These are phyloP conservation scores for Andrena dorsata DNA, from an alignment of 2,888 invertebrate species.

Conservation along the genomic window DNA sequence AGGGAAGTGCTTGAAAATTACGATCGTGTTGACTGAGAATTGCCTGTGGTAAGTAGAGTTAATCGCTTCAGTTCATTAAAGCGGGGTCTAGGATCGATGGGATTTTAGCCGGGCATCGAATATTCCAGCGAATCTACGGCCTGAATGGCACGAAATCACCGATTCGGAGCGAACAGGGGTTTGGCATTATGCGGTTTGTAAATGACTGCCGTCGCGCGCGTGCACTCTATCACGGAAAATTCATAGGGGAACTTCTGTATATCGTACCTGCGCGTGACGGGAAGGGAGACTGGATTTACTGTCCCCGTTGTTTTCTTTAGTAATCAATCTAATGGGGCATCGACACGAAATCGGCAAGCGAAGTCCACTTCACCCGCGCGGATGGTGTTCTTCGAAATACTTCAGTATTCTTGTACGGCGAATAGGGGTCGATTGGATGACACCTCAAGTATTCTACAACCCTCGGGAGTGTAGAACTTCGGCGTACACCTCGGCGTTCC, in stretches of 20 bases:
- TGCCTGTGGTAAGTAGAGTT: conserved; percentile 50
- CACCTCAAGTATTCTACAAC: background rate
- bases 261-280: conserved; percentile 33
- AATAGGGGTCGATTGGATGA: background rate
- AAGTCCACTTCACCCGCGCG: background rate
- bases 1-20: conserved; percentile 17
- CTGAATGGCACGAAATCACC: conserved; percentile 68
- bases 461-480: background rate
- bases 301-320: background rate
- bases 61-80: conserved; percentile 63
- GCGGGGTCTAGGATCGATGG: conserved; percentile 38
- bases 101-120: conserved; percentile 59
- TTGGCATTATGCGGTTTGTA: conserved; percentile 72
- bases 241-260: conserved; percentile 40
- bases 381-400: background rate
- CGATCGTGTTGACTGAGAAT: conserved; percentile 52
- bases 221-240: conserved; percentile 43
- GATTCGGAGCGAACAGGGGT: conserved; percentile 62
- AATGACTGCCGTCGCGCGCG: conserved; percentile 48
- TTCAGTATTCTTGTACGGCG: background rate
- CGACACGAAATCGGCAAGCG: background rate
- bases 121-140: conserved; percentile 50
- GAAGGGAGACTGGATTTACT: conserved; percentile 31
- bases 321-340: background rate
- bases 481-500: background rate